Percentiles rank a stretch among this genome's conserved stretches.
phyloP scores from a whole-genome alignment of 1,140 invertebrate species.

The Drosophila funebris region DNA sequence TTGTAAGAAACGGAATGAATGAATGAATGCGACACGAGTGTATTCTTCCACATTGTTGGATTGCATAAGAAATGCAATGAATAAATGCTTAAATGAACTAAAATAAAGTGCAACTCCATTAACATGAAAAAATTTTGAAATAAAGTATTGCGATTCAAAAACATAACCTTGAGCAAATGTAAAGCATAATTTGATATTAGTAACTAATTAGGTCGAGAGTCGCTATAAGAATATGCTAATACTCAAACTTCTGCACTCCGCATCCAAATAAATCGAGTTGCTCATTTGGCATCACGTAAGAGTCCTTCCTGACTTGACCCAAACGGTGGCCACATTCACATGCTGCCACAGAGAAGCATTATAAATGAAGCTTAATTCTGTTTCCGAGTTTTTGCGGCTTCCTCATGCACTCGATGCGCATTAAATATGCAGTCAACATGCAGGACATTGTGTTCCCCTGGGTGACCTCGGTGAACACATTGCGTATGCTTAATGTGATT shows the following conservation, averaged over 20 bases:
- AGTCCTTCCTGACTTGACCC: constrained; percentile 28
- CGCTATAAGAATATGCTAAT: constrained; percentile 16
- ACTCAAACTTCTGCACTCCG: neutral
- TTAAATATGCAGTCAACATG: constrained; percentile 64
- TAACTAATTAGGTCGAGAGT: constrained; percentile 39
- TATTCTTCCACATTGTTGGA: neutral
- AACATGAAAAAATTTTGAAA: too few relatives aligned
- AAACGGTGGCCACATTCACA: constrained; percentile 23
- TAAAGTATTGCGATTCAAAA: too few relatives aligned
- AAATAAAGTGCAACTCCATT: neutral
- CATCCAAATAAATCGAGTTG: constrained; percentile 13
- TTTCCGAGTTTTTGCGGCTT: constrained; percentile 28
- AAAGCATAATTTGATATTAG: constrained; percentile 27
- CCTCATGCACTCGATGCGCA: constrained; percentile 17
- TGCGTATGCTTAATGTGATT: constrained; percentile 70
- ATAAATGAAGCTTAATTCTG: constrained; percentile 56
- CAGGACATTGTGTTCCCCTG: neutral
- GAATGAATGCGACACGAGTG: neutral
- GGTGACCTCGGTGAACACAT: constrained; percentile 6
- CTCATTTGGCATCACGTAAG: constrained; percentile 38
- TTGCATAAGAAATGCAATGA: neutral
- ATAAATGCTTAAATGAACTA: neutral
- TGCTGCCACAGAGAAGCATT: constrained; percentile 28
- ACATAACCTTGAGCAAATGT: neutral
- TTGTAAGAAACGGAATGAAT: neutral